Base-by-base conservation (phyloP, 1,140 invertebrate genomes). In the Saccostrea echinata region DNA sequence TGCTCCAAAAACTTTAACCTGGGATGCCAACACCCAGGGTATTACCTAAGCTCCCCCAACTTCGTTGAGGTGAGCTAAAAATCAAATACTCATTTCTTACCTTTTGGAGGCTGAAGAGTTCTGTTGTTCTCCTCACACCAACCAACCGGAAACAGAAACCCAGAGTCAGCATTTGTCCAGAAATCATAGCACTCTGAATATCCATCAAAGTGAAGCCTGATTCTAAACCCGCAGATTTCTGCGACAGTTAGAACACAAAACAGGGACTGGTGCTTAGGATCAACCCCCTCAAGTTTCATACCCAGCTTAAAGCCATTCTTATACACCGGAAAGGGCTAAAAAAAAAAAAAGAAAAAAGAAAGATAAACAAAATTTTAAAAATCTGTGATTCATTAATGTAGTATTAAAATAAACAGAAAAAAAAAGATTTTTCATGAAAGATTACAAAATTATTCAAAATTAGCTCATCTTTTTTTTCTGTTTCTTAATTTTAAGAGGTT, bases 201-300 rank as follows among this genome's bases (percentile, higher is more conserved):
- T 3, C 98, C 98, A 95, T 99, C 98, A 95, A 99, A 99, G 94
- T 98, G 97, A 8, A 99, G 95, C 86, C 98, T 96, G 91, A 99
- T 95, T 55, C 98, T 96, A 93, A 97, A 94, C 89, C 96, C 96
- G 90, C 92, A 96, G 80, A 98, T 96, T 95, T 99, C 98, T 0
- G 97, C 97, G 24, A 99, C 97, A 24, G 97, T 97, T 35, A 98
- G 96, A 35, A 98, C 98, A 94, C 98, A 98, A 93, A 98, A 98
- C 81, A 97, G 95, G 0, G 97, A 97, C 84, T 98, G 98, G 95
- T 98, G 97, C 91, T 97, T 96, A 0, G 98, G 98, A 95, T 99
- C 98, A 88, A 99, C 98, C 0, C 97, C 98, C 96, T 99, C 98
- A 84, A 99, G 92, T 93, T 98, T 98, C 98, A 98, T 98, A 16